phyloP scores from a whole-genome alignment of 2,797 vertebrate species.

The Lophius americanus region DNA sequence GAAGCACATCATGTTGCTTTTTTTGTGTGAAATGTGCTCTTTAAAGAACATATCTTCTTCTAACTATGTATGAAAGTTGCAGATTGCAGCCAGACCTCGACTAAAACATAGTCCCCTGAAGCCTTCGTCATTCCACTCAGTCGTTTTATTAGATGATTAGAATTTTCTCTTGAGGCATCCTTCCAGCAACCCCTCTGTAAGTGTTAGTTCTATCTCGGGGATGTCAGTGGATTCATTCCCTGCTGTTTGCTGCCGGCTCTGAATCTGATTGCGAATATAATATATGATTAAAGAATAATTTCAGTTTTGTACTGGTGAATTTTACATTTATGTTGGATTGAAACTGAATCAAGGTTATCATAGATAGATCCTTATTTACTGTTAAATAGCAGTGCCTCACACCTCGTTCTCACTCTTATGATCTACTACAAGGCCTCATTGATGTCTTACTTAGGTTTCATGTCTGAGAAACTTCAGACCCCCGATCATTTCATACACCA shows the following conservation, averaged over 20 bases:
- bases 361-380: background rate
- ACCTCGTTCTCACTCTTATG: background rate
- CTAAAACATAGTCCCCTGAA: background rate
- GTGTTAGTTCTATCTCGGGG: background rate
- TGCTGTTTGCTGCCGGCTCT: background rate
- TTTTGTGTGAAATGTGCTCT: too few relatives aligned
- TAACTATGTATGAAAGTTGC: too few relatives aligned
- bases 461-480: too few relatives aligned
- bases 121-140: too few relatives aligned
- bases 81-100: background rate
- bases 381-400: background rate
- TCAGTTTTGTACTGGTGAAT: background rate
- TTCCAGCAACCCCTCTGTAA: background rate
- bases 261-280: background rate
- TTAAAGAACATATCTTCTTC: too few relatives aligned
- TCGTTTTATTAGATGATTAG: background rate
- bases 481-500: too few relatives aligned
- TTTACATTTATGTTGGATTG: too few relatives aligned
- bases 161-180: constrained; percentile 16
- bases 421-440: background rate
- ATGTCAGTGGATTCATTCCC: background rate
- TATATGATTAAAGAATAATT: background rate
- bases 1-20: too few relatives aligned
- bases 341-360: too few relatives aligned
- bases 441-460: background rate